Base-by-base conservation (phyloP, 2,797 vertebrate species). In the Tapirus indicus region DNA sequence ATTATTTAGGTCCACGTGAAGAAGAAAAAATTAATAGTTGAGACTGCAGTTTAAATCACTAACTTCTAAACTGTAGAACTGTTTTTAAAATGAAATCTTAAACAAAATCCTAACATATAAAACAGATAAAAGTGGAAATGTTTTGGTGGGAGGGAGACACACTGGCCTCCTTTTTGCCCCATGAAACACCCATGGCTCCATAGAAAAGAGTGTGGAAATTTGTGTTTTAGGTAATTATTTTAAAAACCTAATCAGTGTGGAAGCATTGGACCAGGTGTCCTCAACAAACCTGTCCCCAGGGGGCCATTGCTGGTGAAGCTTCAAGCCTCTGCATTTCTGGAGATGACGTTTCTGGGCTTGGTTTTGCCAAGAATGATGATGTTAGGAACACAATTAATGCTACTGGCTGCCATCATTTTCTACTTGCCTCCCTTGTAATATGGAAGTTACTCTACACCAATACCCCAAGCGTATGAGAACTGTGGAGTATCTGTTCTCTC, bases 11-110 rank as follows among this genome's bases (percentile, higher is more conserved):
- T 64, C 49, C 23, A 79, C 27, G 52, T 75, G 16, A 79, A 86
- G 54, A 88, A 83, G 56, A 83, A 97, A 86, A 49, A 83, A 82
- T 12, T 21, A 79, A 54, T 84, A 38, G 83, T 85, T 90, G 64
- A 32, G 23, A 72, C 13, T 32, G 3, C 7, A 68, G 32, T 91
- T 95, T 94, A 82, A 27, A 47, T 95, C 38, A 72, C 27, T 78
- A 75, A 75, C 38, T 85, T 95, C 72, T n/a, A 95, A 82, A 25
- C 10, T 38, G 29, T 85, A 23, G 11, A 87, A 60, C 47, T 44
- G 44, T 78, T n/a, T 32, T 27, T 69, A 84, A 8, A 77, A 44
- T 66, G 16, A 89, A 91, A 66, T 47, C 56, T 68, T 38, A 64
- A 90, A 52, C 44, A 82, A 93, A 79, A 84, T 54, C 32, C 16